Evolutionary conservation across 1,140 invertebrate species (phyloP).

Genomic region (Phymastichus coffea): DNA sequence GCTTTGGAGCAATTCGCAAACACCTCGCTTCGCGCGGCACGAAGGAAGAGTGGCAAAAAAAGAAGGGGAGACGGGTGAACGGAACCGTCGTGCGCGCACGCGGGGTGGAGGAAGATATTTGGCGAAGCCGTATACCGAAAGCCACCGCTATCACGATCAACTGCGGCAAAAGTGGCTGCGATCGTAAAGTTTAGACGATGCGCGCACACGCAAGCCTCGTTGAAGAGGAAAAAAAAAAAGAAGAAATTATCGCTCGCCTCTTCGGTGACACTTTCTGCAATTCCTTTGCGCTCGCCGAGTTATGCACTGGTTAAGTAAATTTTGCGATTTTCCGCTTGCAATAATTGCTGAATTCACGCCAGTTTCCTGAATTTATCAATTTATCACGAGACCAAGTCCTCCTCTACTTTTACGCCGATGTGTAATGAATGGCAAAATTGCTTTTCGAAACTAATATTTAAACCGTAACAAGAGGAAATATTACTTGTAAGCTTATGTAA

Average conservation of each 20-base stretch:
- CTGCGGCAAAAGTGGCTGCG: background rate
- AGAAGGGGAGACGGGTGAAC: too few relatives aligned
- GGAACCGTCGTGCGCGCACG: too few relatives aligned
- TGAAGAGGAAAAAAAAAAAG: background rate
- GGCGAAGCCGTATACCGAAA: background rate
- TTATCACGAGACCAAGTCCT: too few relatives aligned
- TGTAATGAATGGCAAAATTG: too few relatives aligned
- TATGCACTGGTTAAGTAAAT: background rate
- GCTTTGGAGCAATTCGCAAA: conserved; percentile 1
- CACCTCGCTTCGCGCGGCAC: background rate
- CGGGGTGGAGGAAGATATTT: background rate
- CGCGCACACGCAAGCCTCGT: too few relatives aligned
- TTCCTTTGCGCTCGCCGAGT: background rate
- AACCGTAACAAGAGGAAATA: too few relatives aligned
- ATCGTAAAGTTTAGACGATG: background rate
- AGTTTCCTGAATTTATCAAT: too few relatives aligned
- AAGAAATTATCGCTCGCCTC: background rate
- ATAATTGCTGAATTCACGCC: too few relatives aligned
- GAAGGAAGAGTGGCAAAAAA: background rate
- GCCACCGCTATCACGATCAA: background rate
- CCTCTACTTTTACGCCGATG: too few relatives aligned
- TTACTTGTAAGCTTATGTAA: too few relatives aligned
- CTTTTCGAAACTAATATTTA: too few relatives aligned
- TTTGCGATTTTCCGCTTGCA: too few relatives aligned
- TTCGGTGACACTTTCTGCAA: background rate